Evolutionary conservation across 2,113 vertebrate species (phyloP), one percentile per base, ranked within the genome.

Genomic region (Clarias magur): DNA sequence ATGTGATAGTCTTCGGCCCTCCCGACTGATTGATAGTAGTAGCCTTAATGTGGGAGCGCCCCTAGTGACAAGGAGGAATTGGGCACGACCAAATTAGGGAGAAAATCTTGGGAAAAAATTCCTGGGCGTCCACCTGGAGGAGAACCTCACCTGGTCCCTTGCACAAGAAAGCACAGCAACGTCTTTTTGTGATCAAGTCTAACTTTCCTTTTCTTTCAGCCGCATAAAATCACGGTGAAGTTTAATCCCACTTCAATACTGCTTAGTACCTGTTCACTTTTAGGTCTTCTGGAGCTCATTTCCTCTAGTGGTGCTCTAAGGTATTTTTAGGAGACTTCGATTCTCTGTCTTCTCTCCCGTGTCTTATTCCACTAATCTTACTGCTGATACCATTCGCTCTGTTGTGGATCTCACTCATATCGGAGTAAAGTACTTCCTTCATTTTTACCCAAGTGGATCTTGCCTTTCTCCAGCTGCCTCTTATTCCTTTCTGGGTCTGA

Each of bases 231-330:
- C 38, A 2, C n/a, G 60, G 48, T 42, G 34, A 56, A 68, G 21
- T 59, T 57, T 76, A 85, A 85, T 75, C 83, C 57, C 30, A 60
- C 27, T 73, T 42, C 9, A 48, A 56, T 63, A 76, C 42, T 63
- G 42, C 38, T 56, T 42, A 34, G n/a, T 60, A 34, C 54, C 80
- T 80, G 48, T 53, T 56, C 73, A 73, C 25, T 63, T 75, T 80
- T 23, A 53, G 54, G 67, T 85, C 85, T 16, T 27, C 88, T 84
- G 85, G 57, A 83, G 57, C 79, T 87, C 87, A 90, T 89, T 88
- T 80, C 87, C 68, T 30, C 34, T 81, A 73, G 85, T 80, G 88
- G 73, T 62, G 34, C 84, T 85, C 62, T 30, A 68, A 75, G 57
- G 78, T 60, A 67, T 1, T 87, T 88, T 89, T 42, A 78, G 34